Percentiles rank a stretch among this genome's conserved stretches.
phyloP scores from a whole-genome alignment of 1,140 invertebrate genomes.

The Brachionus calyciflorus region DNA sequence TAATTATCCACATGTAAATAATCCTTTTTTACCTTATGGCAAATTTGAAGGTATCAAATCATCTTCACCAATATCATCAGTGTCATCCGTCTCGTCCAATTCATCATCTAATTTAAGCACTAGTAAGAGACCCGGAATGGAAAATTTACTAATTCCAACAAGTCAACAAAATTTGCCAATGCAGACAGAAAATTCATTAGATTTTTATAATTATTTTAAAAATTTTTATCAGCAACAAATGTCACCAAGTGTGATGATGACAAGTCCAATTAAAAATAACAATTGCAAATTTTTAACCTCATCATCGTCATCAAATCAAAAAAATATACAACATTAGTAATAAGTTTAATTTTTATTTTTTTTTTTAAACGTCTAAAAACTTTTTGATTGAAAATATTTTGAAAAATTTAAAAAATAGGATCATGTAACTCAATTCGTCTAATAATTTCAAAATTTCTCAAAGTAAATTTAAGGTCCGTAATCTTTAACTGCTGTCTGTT shows the following conservation, averaged over 20 bases:
- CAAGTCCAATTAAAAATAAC: neutral
- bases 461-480: no score
- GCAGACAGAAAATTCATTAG: neutral
- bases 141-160: neutral
- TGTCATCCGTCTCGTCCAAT: neutral
- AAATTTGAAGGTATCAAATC: neutral
- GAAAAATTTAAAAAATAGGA: no score
- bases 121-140: neutral
- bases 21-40: conserved; percentile 1
- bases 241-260: neutral
- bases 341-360: no score
- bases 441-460: no score
- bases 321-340: conserved; percentile 2
- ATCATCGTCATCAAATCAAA: neutral
- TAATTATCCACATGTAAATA: neutral
- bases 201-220: conserved; percentile 36
- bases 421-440: no score
- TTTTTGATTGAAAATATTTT: no score
- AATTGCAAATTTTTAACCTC: neutral
- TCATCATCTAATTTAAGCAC: neutral
- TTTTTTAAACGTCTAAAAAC: no score
- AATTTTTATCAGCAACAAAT: conserved; percentile 20
- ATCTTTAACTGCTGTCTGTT: no score
- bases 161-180: neutral
- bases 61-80: neutral